Evolutionary conservation across 1,140 invertebrate species (phyloP), one percentile per base, ranked within the genome.

Genomic region (Teleogryllus occipitalis): DNA sequence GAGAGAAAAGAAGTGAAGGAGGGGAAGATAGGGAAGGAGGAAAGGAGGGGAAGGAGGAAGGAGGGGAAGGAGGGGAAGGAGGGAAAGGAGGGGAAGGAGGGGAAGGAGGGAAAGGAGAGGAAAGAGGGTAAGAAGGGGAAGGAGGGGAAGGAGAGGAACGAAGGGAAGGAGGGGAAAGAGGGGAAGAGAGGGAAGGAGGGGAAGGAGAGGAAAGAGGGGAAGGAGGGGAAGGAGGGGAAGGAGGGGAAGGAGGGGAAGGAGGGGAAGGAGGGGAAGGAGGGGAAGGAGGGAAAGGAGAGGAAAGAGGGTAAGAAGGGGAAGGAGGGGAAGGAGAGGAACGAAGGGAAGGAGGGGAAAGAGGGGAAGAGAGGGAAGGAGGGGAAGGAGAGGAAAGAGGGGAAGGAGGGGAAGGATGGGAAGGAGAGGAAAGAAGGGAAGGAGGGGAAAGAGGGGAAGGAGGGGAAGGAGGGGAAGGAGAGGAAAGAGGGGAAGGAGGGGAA

Each of bases 141-240:
- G 75, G 75, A 75, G 75, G 75, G 12, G 75, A 39, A 21, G 75
- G 75, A 75, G 27, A 12, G 22, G 75, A 21, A 75, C 10, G 22
- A 75, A 21, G 75, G 12, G 75, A 39, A 21, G 75, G 75, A 75
- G 27, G 12, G 22, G 75, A 21, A 75, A 21, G 22, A 75, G 75
- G 75, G 12, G 75, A 21, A 21, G 75, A 21, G 22, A 22, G 18
- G 22, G 75, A 39, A 75, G 75, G 75, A 75, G 75, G 10, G 12
- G 75, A 21, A 21, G 75, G 75, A 75, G 27, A 12, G 22, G 75
- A 39, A 75, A 21, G 75, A 75, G 75, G 22, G 10, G 75, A 21
- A 21, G 75, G 75, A 75, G 27, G 18, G 22, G 75, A 39, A 75
- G 22, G 75, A 15, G 75, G 22, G 12, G 75, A 21, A 75, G 27